These are phyloP conservation scores for Valencia hispanica DNA, from an alignment of 2,797 vertebrate species.

Conservation along the genomic window DNA sequence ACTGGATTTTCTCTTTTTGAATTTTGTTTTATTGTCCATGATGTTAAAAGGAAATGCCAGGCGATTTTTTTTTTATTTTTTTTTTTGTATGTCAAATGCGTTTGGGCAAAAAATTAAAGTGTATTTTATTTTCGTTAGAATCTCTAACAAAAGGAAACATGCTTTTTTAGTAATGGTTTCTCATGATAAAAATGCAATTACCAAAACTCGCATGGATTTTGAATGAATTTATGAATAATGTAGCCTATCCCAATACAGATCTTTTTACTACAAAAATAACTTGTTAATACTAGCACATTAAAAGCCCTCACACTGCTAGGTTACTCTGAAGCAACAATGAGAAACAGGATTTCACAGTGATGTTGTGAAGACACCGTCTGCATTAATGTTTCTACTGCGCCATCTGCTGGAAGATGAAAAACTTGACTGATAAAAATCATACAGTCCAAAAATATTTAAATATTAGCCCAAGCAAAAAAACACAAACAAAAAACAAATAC, in stretches of 20 bases:
- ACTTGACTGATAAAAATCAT: neutral
- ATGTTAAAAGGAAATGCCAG: neutral
- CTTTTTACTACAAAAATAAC: neutral
- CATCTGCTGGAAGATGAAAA: slow-evolving; percentile 60
- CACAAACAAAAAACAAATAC: too few species aligned
- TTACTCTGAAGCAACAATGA: neutral
- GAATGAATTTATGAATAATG: neutral
- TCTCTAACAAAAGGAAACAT: neutral
- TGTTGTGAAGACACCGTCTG: neutral
- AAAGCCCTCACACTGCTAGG: too few species aligned
- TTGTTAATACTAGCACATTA: neutral
- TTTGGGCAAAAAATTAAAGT: neutral
- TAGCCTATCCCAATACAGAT: neutral
- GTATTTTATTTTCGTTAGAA: neutral
- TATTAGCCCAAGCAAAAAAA: neutral
- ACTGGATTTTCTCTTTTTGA: neutral
- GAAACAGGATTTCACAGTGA: neutral
- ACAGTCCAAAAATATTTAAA: neutral
- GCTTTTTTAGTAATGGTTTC: neutral
- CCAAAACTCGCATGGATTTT: neutral
- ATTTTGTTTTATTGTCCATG: neutral
- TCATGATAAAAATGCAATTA: neutral
- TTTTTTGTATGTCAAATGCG: neutral
- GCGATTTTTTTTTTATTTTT: neutral
- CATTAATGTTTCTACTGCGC: slow-evolving; percentile 62